Evolutionary conservation across 1,140 invertebrate species (phyloP).

Genomic region (Camponotus pennsylvanicus): DNA sequence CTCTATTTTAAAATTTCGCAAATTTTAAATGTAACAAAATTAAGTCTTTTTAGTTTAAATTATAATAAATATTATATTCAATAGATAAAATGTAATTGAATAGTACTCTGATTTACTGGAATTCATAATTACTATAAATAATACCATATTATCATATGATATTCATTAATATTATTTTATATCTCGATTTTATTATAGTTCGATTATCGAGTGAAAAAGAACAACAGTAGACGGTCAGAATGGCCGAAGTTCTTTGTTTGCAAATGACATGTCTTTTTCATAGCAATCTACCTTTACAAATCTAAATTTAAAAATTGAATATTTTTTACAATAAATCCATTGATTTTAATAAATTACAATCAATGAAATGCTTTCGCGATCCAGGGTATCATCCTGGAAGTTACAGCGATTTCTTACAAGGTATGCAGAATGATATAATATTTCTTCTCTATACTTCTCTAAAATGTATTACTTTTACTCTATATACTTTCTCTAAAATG

Average conservation of each 20-base stretch:
- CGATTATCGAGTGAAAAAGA: not conserved
- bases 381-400: constrained; percentile 61
- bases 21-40: too few relatives aligned
- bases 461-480: not conserved
- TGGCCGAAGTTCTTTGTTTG: constrained; percentile 69
- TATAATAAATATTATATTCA: too few relatives aligned
- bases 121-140: not conserved
- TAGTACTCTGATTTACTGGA: not conserved
- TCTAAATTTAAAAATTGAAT: constrained; percentile 60
- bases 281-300: constrained; percentile 46
- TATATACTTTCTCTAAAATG: not conserved
- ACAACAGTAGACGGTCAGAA: constrained; percentile 69
- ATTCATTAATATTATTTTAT: not conserved
- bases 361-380: constrained; percentile 81
- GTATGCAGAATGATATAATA: constrained; percentile 54
- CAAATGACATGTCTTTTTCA: constrained; percentile 65
- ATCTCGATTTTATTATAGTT: not conserved
- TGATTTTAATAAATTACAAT: constrained; percentile 62
- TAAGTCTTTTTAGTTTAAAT: too few relatives aligned
- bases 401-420: constrained; percentile 69
- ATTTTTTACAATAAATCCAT: constrained; percentile 76
- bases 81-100: too few relatives aligned
- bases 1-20: too few relatives aligned
- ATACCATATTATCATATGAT: not conserved
- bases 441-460: not conserved